Evolutionary conservation across 2,797 vertebrate genomes (phyloP).

Genomic region (Girardinus metallicus): DNA sequence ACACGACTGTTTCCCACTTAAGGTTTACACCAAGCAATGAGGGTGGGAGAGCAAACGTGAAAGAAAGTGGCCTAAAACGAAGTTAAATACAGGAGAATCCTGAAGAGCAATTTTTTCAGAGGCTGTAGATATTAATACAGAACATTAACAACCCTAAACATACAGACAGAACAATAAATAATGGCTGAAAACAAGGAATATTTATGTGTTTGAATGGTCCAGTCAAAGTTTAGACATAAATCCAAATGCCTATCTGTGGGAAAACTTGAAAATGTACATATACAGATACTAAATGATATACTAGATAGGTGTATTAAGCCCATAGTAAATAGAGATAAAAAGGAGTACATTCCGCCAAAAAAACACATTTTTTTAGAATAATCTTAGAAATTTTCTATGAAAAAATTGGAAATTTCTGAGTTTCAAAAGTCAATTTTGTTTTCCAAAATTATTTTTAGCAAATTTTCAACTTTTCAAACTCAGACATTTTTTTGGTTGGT

Average conservation of each 20-base stretch:
- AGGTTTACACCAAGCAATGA: background rate
- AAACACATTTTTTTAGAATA: too few relatives aligned
- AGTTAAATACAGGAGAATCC: background rate
- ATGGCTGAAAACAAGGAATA: background rate
- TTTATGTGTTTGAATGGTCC: background rate
- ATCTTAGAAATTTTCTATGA: too few relatives aligned
- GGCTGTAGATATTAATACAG: background rate
- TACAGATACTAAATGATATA: background rate
- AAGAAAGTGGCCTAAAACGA: background rate
- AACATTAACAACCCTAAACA: background rate
- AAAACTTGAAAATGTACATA: background rate
- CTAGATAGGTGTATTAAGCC: too few relatives aligned
- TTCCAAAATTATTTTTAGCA: too few relatives aligned
- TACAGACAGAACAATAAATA: background rate
- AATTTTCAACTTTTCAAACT: too few relatives aligned
- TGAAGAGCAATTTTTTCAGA: background rate
- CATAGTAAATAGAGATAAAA: too few relatives aligned
- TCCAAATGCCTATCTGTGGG: background rate
- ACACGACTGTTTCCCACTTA: background rate
- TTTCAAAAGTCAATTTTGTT: too few relatives aligned
- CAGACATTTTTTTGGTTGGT: too few relatives aligned
- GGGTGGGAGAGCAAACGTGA: background rate
- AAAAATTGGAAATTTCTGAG: too few relatives aligned
- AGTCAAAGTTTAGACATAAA: background rate
- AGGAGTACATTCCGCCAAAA: too few relatives aligned